phyloP scores from a whole-genome alignment of 2,113 vertebrate genomes.

The Climacteris rufus region DNA sequence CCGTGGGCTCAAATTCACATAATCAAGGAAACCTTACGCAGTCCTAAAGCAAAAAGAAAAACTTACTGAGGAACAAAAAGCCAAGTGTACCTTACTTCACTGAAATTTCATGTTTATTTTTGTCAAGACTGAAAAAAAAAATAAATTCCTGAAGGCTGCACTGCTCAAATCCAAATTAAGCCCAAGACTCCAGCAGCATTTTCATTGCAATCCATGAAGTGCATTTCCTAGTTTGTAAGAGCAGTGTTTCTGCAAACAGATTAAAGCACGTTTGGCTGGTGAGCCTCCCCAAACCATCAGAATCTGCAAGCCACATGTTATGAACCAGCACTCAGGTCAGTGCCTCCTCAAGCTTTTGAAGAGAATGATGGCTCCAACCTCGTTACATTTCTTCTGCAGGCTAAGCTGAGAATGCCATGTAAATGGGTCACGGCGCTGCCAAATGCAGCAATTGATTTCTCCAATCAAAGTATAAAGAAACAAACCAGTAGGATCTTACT shows the following conservation, averaged over 20 bases:
- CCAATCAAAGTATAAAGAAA: conserved; percentile 78
- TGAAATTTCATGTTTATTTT: conserved; percentile 74
- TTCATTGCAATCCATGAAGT: conserved; percentile 41
- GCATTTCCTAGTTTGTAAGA: conserved; percentile 54
- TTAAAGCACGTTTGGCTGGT: conserved; percentile 56
- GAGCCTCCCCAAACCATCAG: conserved; percentile 57
- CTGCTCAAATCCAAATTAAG: conserved; percentile 64
- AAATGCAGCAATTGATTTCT: conserved; percentile 74
- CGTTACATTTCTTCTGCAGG: conserved; percentile 70
- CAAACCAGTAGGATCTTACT: conserved; percentile 77
- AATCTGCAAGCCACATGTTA: conserved; percentile 50
- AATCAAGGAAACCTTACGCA: conserved; percentile 68
- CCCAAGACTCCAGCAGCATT: conserved; percentile 65
- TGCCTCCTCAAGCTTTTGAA: conserved; percentile 64
- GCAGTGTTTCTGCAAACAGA: conserved; percentile 59
- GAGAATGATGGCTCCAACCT: conserved; percentile 65
- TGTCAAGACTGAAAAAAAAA: conserved; percentile 58
- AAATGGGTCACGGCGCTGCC: conserved; percentile 78
- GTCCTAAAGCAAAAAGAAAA: conserved; percentile 70
- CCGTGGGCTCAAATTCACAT: conserved; percentile 60
- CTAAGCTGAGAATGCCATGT: conserved; percentile 82
- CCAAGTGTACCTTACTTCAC: conserved; percentile 73
- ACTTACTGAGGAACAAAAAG: conserved; percentile 67
- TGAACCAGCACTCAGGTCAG: conserved; percentile 35
- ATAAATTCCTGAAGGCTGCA: conserved; percentile 58